phyloP scores from a whole-genome alignment of 2,113 vertebrate species.

The Mesoclemmys tuberculata region DNA sequence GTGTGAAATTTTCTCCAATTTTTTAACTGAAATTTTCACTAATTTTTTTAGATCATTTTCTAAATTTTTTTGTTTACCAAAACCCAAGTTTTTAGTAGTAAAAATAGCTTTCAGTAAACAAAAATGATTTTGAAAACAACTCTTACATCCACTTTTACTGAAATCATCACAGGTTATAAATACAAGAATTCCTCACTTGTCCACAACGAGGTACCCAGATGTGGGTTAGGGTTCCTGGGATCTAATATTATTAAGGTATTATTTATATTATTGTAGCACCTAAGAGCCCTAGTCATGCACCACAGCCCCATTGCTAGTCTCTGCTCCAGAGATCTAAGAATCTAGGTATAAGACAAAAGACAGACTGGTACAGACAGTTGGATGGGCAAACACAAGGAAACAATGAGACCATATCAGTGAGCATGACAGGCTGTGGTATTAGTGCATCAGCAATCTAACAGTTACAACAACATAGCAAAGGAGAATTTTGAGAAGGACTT shows the following conservation, averaged over 20 bases:
- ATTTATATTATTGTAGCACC: not conserved
- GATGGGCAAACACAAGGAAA: not conserved
- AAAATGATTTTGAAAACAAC: not conserved
- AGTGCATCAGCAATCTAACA: not conserved
- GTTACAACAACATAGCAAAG: not conserved
- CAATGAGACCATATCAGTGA: not conserved
- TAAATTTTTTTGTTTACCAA: too few species aligned
- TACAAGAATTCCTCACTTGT: not conserved
- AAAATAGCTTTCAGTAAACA: not conserved
- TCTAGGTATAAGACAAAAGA: not conserved
- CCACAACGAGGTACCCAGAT: not conserved
- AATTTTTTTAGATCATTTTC: too few species aligned
- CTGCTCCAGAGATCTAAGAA: not conserved
- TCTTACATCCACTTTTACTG: not conserved
- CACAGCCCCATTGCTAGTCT: not conserved
- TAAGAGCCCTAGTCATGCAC: not conserved
- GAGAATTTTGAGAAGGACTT: not conserved
- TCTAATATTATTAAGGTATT: not conserved
- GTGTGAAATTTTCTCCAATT: too few species aligned
- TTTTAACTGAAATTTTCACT: too few species aligned
- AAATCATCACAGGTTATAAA: not conserved
- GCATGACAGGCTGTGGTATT: not conserved
- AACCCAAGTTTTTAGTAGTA: not conserved
- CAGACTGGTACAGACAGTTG: not conserved
- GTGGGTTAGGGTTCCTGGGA: not conserved